phyloP scores from a whole-genome alignment of 1,140 invertebrate species.

The Caerostris extrusa region DNA sequence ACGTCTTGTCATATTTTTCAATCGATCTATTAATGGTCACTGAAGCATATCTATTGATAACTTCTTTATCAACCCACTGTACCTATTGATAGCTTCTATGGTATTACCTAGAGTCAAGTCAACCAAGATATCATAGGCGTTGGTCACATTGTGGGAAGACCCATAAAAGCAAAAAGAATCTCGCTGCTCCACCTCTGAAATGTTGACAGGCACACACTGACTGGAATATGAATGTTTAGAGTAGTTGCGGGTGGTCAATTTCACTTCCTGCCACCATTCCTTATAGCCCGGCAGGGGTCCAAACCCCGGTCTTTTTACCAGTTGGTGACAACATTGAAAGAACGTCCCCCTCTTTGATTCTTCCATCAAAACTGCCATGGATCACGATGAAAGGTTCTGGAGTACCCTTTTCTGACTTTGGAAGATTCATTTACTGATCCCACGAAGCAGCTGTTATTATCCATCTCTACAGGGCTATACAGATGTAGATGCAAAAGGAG shows the following conservation, averaged over 20 bases:
- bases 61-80: too few species aligned
- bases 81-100: neutral
- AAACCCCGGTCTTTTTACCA: conserved; percentile 48
- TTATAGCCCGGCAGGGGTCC: conserved; percentile 36
- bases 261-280: conserved; percentile 59
- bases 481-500: conserved; percentile 38
- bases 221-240: conserved; percentile 70
- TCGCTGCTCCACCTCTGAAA: neutral
- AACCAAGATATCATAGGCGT: conserved; percentile 70
- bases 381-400: conserved; percentile 66
- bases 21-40: neutral
- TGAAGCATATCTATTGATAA: too few species aligned
- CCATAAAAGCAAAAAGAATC: neutral
- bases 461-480: conserved; percentile 56
- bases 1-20: conserved; percentile 25
- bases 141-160: neutral
- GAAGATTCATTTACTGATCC: conserved; percentile 72
- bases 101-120: conserved; percentile 8
- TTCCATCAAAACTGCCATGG: neutral
- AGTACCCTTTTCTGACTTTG: conserved; percentile 71
- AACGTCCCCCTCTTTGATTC: neutral
- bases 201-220: conserved; percentile 21
- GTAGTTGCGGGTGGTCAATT: conserved; percentile 71
- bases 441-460: conserved; percentile 69
- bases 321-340: conserved; percentile 64